Evolutionary conservation across 2,113 vertebrate species (phyloP).

Genomic region (Actinemys pallida): DNA sequence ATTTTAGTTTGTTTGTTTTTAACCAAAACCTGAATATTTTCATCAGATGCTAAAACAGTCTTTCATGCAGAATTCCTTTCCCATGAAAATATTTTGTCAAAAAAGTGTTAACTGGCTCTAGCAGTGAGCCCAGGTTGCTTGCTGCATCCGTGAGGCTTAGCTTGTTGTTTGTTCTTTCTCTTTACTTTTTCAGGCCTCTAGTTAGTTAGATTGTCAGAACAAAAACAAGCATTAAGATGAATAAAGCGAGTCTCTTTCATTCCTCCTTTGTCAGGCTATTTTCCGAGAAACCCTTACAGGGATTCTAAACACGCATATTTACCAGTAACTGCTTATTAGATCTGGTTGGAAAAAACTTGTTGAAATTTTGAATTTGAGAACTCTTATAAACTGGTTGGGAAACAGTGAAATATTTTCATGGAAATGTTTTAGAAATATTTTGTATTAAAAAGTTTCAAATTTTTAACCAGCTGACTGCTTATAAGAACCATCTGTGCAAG

Average conservation of each 20-base stretch:
- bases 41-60: background rate
- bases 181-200: background rate
- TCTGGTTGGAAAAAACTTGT: background rate
- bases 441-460: background rate
- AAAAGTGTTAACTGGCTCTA: background rate
- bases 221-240: slow-evolving; percentile 30
- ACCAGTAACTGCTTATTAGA: background rate
- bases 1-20: background rate
- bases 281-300: slow-evolving; percentile 11
- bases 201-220: slow-evolving; percentile 37
- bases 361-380: background rate
- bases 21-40: background rate
- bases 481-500: background rate
- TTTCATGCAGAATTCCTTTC: background rate
- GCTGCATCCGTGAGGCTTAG: slow-evolving; percentile 3
- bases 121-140: background rate
- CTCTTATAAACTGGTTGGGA: background rate
- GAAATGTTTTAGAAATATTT: background rate
- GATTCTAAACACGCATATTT: slow-evolving; percentile 7
- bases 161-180: slow-evolving; percentile 28
- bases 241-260: slow-evolving; percentile 27
- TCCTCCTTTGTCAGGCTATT: slow-evolving; percentile 5
- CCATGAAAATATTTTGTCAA: background rate
- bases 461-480: background rate
- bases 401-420: background rate